Evolutionary conservation across 2,888 invertebrate species (phyloP).

Genomic region (Strigamia crassipes): DNA sequence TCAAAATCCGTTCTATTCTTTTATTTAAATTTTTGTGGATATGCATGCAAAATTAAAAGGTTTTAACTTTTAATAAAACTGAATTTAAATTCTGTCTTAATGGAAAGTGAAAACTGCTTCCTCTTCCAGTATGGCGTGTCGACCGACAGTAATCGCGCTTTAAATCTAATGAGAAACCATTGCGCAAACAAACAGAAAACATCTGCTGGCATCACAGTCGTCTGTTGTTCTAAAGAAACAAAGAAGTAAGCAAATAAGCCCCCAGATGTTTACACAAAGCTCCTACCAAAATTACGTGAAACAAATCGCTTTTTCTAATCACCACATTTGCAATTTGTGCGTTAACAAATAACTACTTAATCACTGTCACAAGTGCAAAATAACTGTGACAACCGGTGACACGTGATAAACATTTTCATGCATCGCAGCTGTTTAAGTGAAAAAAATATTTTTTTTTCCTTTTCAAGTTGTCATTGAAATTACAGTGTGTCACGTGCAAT

Average conservation of each 20-base stretch:
- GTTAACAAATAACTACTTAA: not conserved
- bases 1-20: not conserved
- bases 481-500: no score
- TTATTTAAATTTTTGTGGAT: not conserved
- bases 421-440: no score
- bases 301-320: not conserved
- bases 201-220: not conserved
- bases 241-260: not conserved
- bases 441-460: no score
- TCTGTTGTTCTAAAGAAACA: not conserved
- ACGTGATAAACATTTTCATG: no score
- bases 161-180: slow-evolving; percentile 6
- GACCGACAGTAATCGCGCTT: not conserved
- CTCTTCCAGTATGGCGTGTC: not conserved
- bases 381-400: not conserved
- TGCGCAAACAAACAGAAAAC: not conserved
- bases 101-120: not conserved
- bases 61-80: not conserved
- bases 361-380: not conserved
- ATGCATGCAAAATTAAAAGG: not conserved
- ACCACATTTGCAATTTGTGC: not conserved
- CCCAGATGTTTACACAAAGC: not conserved
- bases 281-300: not conserved
- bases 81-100: not conserved
- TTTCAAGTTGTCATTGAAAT: no score